Evolutionary conservation across 2,797 vertebrate genomes (phyloP).

Genomic region (Bovichtus diacanthus): DNA sequence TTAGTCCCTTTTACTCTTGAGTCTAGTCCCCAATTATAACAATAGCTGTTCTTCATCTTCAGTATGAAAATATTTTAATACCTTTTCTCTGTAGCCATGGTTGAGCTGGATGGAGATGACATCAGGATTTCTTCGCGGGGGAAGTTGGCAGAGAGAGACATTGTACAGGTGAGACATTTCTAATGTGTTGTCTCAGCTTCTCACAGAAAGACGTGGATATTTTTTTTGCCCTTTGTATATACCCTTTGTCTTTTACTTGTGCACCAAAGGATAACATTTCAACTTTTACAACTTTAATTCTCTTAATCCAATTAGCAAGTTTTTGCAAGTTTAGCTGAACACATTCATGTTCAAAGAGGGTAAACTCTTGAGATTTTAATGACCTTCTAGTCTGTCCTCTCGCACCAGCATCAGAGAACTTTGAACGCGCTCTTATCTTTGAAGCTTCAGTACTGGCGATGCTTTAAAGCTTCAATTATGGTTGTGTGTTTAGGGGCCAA

Average conservation of each 20-base stretch:
- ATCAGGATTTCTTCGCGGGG: conserved; percentile 94
- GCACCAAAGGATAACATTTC: background rate
- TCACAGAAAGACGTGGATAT: background rate
- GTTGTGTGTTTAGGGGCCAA: background rate
- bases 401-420: background rate
- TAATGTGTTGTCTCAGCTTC: background rate
- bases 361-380: background rate
- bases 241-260: background rate
- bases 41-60: background rate
- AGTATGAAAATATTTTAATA: background rate
- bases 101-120: conserved; percentile 95
- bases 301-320: background rate
- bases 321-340: background rate
- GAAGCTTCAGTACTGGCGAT: background rate
- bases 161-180: conserved; percentile 90
- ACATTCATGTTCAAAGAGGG: background rate
- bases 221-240: too few species aligned
- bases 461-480: background rate
- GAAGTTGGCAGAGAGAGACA: conserved; percentile 94
- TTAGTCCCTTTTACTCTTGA: conserved; percentile 16
- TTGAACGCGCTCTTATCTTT: background rate
- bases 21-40: background rate
- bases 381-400: background rate
- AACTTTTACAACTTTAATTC: background rate
- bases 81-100: conserved; percentile 89